Conservation (phyloP, 2,113 vertebrate genomes). For the Mirounga angustirostris region DNA sequence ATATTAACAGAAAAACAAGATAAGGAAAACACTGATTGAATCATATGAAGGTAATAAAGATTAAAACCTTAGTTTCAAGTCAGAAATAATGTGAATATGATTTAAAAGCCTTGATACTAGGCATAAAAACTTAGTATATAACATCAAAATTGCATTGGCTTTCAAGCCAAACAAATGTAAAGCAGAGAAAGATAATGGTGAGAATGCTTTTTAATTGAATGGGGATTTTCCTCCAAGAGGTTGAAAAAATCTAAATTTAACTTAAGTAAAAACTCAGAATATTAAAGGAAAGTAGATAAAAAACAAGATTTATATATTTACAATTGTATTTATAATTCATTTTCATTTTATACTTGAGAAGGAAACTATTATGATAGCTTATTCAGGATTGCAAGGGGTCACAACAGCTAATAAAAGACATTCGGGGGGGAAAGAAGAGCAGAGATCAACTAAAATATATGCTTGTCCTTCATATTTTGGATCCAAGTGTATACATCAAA, state of each 20-base stretch:
- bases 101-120: not conserved
- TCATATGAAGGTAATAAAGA: not conserved
- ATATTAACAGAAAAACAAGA: not conserved
- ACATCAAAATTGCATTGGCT: not conserved
- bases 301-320: not conserved
- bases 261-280: not conserved
- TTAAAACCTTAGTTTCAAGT: not conserved
- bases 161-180: not conserved
- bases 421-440: not conserved
- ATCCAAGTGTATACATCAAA: not conserved
- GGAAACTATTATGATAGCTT: not conserved
- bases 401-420: not conserved
- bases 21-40: not conserved
- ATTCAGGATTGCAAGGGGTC: not conserved
- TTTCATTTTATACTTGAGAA: not conserved
- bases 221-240: fast-evolving
- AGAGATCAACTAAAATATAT: not conserved
- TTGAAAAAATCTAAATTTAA: not conserved
- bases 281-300: not conserved
- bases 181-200: not conserved
- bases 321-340: not conserved
- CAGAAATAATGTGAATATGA: not conserved
- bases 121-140: not conserved
- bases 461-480: not conserved
- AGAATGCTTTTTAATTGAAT: not conserved